Evolutionary conservation across 2,797 vertebrate species (phyloP), one percentile per base, ranked within the genome.

Genomic region (Cetoscarus ocellatus): DNA sequence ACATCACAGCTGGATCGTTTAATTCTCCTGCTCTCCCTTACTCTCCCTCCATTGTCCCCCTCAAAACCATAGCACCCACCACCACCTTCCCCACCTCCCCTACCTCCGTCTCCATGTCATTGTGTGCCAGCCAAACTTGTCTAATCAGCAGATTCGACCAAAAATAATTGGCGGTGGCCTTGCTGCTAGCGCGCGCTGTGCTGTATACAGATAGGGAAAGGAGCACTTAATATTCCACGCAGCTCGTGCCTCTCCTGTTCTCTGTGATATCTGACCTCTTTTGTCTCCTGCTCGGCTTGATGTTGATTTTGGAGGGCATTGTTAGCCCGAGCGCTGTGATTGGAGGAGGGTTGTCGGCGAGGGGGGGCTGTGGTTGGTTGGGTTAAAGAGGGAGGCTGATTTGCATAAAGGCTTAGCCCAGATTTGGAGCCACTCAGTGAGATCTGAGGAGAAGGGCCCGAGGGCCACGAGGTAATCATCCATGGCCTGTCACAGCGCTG

Each of bases 401-500:
- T 93, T 93, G 91, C 92, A 93, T 93, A 93, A 91, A 93, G 91
- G 90, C 92, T 92, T 93, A 93, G 92, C 92, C 91, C 92, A 93
- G 92, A 93, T 93, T 93, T 93, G 90, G 90, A 93, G 91, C 87
- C 91, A 91, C 91, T 93, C 90, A 88, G 90, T 77, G 85, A 92
- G 91, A 93, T 93, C 91, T 92, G 90, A 93, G 91, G 82, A 88
- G 89, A 92, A 90, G 87, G 91, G 91, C 92, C 92, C 83, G 82
- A 90, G 92, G 92, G 92, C 92, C 92, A 84, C 89, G 81, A 92
- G 91, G 91, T 92, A 93, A 92, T 93, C 91, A 93, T 92, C 92
- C 90, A 85, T 89, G 91, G 86, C 88, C 91, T 93, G 92, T 93
- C 92, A 92, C 88, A 76, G 87, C 48, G 77, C 90, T 90, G 92